Evolutionary conservation across 1,140 invertebrate species (phyloP).

Genomic region (Arctopsyche grandis): DNA sequence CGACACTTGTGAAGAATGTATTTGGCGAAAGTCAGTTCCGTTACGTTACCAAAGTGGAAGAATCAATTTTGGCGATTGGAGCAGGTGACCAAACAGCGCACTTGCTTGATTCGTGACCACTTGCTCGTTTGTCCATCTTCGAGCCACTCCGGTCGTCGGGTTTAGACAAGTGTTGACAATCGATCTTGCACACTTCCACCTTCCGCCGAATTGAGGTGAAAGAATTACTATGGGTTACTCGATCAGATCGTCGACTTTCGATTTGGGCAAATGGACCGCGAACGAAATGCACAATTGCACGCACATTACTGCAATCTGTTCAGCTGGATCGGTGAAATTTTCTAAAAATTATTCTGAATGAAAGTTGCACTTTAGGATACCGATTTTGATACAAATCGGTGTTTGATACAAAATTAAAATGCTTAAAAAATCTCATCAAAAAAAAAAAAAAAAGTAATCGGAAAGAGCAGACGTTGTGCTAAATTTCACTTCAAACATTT

Average conservation of each 20-base stretch:
- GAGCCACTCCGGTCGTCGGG: background rate
- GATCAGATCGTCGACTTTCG: slow-evolving; percentile 7
- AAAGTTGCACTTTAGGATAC: no score
- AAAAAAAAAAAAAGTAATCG: no score
- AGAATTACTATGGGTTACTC: background rate
- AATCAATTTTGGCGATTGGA: background rate
- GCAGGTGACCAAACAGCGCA: slow-evolving; percentile 10
- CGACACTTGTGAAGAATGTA: background rate
- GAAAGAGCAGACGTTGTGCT: no score
- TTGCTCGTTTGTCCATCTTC: background rate
- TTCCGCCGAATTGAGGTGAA: background rate
- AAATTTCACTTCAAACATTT: no score
- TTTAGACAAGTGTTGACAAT: background rate
- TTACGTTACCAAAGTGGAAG: slow-evolving; percentile 27
- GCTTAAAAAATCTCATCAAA: no score
- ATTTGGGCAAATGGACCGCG: slow-evolving; percentile 7
- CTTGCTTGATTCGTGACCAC: background rate
- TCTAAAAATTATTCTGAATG: no score
- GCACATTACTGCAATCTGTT: no score
- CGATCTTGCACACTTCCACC: slow-evolving; percentile 3
- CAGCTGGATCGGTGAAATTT: no score
- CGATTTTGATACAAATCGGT: no score
- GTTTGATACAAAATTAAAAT: no score
- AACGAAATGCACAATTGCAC: background rate
- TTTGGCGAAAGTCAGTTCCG: slow-evolving; percentile 35